Base-by-base conservation (phyloP, 2,113 vertebrate genomes). In the Struthio camelus region DNA sequence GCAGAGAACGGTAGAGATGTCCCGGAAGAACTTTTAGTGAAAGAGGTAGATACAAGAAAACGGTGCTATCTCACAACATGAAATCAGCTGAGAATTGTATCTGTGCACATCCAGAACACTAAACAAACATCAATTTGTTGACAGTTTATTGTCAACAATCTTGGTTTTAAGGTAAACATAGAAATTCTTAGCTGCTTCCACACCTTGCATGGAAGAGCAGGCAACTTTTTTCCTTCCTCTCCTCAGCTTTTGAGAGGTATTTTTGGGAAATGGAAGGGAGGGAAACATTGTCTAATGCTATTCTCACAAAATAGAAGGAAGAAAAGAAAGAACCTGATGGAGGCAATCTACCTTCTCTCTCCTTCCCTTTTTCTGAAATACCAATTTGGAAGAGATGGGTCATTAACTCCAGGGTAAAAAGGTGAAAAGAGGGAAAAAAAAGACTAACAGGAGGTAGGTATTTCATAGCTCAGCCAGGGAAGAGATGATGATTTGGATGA, bases 301-400 rank as follows among this genome's bases (percentile, higher is more conserved):
- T 95, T 96, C 65, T 94, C 69, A 93, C 72, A 95, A 81, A 62
- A 44, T 48, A 83, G 80, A 71, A 56, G 72, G 46, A 88, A 5
- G 3, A 62, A 16, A 10, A 51, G 10, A 70, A 15, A n/a, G 18
- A 80, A 72, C 2, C 9, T 54, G 24, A 59, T 27, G 18, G 17
- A 85, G 10, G 36, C 11, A 77, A 50, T 17, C 15, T 85, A 6
- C 44, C 85, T 4, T 44, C 9, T 70, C 28, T 23, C 22, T 42
- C 10, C 30, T 24, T 10, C 7, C 59, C 22, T 50, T 67, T 77
- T 58, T 66, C 51, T 28, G 6, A 71, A 93, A 81, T 51, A 13
- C 20, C 38, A 2, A 9, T 79, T 85, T 72, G 24, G 40, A 46
- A 77, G 23, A 78, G 14, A 59, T 25, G 6, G 5, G 36, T 58